These are phyloP conservation scores for Crotophaga sulcirostris DNA, from an alignment of 2,113 vertebrate genomes.

Conservation along the genomic window DNA sequence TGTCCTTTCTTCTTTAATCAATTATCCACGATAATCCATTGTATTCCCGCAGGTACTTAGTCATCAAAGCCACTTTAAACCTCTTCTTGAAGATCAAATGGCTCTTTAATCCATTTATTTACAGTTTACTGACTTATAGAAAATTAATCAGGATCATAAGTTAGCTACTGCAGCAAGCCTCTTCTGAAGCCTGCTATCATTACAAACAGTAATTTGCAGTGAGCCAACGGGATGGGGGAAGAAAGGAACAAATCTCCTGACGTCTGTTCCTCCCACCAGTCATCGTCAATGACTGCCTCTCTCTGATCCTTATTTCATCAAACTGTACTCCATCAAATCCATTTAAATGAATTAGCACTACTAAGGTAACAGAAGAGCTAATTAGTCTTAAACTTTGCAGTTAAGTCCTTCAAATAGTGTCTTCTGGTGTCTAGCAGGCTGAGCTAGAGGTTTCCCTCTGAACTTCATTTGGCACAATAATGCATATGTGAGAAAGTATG, in stretches of 20 bases:
- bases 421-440: not conserved
- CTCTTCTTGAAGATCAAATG: constrained; percentile 78
- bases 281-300: not conserved
- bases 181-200: constrained; percentile 28
- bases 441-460: constrained; percentile 2
- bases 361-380: constrained; percentile 51
- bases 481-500: not conserved
- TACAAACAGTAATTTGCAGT: constrained; percentile 45
- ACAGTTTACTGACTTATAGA: constrained; percentile 70
- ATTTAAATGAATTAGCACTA: constrained; percentile 57
- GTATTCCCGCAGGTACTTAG: constrained; percentile 65
- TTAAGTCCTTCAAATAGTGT: not conserved
- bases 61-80: constrained; percentile 76
- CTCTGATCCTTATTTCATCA: constrained; percentile 19
- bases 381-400: constrained; percentile 57
- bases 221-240: constrained; percentile 22
- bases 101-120: constrained; percentile 76
- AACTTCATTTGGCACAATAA: not conserved
- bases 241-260: constrained; percentile 24
- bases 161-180: constrained; percentile 55
- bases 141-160: constrained; percentile 73
- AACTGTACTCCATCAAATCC: constrained; percentile 22
- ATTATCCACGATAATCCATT: constrained; percentile 74
- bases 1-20: constrained; percentile 62
- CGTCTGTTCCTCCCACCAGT: not conserved